Conservation (phyloP, 2,113 vertebrate species). For the Ameiurus melas region DNA sequence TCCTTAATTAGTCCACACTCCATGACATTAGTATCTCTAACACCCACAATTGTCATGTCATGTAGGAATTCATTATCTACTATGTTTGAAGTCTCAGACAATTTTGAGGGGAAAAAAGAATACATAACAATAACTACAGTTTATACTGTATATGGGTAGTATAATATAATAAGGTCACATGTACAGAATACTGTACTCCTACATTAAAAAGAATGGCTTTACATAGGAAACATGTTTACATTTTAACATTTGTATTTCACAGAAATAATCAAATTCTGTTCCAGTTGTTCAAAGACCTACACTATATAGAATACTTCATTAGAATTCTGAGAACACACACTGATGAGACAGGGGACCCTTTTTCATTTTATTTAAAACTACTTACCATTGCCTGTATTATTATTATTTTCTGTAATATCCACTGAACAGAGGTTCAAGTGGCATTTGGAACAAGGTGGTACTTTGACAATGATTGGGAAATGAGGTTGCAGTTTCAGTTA, state of each 20-base stretch:
- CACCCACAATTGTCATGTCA: background rate
- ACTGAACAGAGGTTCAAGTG: background rate
- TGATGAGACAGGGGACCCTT: background rate
- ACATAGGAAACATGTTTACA: background rate
- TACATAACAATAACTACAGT: background rate
- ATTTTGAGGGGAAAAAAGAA: background rate
- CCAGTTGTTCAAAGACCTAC: background rate
- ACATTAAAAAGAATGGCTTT: background rate
- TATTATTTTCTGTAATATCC: background rate
- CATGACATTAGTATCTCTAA: background rate
- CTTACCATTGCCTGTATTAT: background rate
- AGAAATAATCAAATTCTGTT: background rate
- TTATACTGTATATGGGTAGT: background rate
- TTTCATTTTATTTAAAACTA: background rate
- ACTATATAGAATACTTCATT: background rate
- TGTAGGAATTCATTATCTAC: background rate
- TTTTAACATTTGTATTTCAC: background rate
- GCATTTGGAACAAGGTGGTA: background rate
- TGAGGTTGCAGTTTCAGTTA: background rate
- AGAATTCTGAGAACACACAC: background rate
- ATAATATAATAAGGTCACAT: background rate
- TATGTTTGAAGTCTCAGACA: background rate
- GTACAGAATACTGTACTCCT: background rate
- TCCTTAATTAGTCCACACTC: background rate
- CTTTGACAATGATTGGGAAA: background rate